These are phyloP conservation scores for Popillia japonica DNA, from an alignment of 1,140 invertebrate genomes.

Conservation along the genomic window DNA sequence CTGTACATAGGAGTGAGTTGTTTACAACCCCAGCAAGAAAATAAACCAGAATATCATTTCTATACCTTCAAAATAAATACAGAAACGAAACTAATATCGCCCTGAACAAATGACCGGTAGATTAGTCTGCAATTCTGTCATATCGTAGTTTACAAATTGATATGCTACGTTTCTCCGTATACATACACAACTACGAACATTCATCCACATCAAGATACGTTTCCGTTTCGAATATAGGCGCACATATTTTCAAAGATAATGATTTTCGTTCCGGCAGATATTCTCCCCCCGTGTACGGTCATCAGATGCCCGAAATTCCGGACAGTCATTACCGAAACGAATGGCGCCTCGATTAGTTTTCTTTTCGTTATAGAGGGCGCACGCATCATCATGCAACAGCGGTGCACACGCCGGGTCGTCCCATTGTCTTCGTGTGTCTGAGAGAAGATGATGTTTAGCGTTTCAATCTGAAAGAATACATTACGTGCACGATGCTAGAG, in stretches of 20 bases:
- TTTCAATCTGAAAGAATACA: neutral
- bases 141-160: constrained; percentile 27
- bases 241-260: constrained; percentile 14
- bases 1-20: too few relatives aligned
- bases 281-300: constrained; percentile 7
- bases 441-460: neutral
- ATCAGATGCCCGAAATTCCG: constrained; percentile 21
- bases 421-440: constrained; percentile 4
- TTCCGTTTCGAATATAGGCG: neutral
- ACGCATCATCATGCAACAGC: neutral
- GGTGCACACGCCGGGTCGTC: neutral
- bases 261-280: constrained; percentile 26
- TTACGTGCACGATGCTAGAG: too few relatives aligned
- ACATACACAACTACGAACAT: neutral
- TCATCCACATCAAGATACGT: neutral
- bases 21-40: too few relatives aligned
- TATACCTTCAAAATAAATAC: too few relatives aligned
- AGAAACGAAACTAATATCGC: neutral
- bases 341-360: constrained; percentile 31
- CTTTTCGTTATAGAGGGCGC: constrained; percentile 16
- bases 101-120: neutral
- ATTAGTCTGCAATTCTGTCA: constrained; percentile 9
- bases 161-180: neutral
- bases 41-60: too few relatives aligned
- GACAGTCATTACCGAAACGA: constrained; percentile 31